Evolutionary conservation across 2,888 invertebrate species (phyloP), one percentile per base, ranked within the genome.

Genomic region (Cheilosia impressa): DNA sequence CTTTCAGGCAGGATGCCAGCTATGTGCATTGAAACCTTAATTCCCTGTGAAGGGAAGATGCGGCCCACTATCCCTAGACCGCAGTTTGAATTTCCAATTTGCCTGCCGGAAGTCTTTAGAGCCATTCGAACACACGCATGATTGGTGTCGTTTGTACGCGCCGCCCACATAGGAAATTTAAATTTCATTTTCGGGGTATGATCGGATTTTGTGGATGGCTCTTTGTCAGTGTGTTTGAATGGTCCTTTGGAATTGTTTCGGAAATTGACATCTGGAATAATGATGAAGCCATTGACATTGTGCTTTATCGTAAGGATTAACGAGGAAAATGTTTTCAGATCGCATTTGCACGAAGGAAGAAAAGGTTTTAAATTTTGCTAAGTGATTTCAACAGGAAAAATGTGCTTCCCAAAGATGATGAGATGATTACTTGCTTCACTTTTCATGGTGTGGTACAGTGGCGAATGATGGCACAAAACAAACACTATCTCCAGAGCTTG

Each of bases 191-290:
- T 71, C 63, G 57, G 38, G 47, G 31, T 45, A 22, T 63, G 24
- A 38, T 43, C 19, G 19, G n/a, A 62, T 53, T 52, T 50, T 41
- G 17, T 13, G 6, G 15, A 19, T 47, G 24, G 47, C 47, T 34
- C 58, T 58, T 62, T 62, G 72, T 53, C 41, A 47, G 43, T 45
- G 53, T 15, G 17, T 45, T 17, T 45, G 45, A 53, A 34, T 58
- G 45, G 60, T 68, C 52, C 57, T 27, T 41, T 50, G 68, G 68
- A 68, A 62, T 62, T 68, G 77, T 45, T 53, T 69, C 77, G 77
- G 77, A 77, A 77, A 77, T 77, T 77, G 68, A 53, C 77, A 60
- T 68, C 43, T 60, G 52, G 66, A 52, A 60, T 68, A 41, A 68
- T 77, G 77, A 53, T 77, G 57, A 63, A 55, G 73, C 24, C 53